Conservation (phyloP, 2,113 vertebrate species). For the Onychostoma macrolepis region DNA sequence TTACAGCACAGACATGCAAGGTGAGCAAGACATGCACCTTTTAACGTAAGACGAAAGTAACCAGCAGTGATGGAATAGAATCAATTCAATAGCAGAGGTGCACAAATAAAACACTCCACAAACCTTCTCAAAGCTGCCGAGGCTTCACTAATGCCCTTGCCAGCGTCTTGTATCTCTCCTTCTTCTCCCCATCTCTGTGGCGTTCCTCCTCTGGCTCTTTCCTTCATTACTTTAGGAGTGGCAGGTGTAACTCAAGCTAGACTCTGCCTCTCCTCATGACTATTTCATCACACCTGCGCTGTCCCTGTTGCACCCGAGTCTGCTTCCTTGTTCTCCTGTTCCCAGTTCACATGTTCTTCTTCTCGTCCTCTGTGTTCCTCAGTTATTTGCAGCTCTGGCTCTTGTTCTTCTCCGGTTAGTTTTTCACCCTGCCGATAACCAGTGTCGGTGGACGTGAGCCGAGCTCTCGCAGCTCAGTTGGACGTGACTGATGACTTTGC, state of each 20-base stretch:
- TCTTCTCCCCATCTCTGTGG: conserved; percentile 41
- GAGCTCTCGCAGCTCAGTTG: neutral
- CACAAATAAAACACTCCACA: neutral
- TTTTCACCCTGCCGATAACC: neutral
- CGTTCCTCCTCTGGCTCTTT: conserved; percentile 47
- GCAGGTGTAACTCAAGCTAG: conserved; percentile 78
- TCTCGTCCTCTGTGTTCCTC: neutral
- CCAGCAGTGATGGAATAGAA: neutral
- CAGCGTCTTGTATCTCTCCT: conserved; percentile 50
- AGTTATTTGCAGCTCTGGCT: neutral
- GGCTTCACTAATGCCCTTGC: conserved; percentile 44
- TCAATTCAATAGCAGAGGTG: neutral
- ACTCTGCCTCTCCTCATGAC: conserved; percentile 75
- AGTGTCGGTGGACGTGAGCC: neutral
- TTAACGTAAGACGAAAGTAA: neutral
- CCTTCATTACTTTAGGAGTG: conserved; percentile 63
- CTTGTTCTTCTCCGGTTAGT: neutral
- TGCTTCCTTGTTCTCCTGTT: conserved; percentile 18
- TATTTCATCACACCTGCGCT: conserved; percentile 72
- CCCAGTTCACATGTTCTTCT: conserved; percentile 2
- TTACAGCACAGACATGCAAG: neutral
- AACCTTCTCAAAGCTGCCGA: conserved; percentile 27
- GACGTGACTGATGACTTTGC: conserved; percentile 25
- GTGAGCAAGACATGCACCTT: neutral
- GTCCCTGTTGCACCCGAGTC: conserved; percentile 37